Conservation (phyloP, 2,113 vertebrate genomes). For the Addax nasomaculatus region DNA sequence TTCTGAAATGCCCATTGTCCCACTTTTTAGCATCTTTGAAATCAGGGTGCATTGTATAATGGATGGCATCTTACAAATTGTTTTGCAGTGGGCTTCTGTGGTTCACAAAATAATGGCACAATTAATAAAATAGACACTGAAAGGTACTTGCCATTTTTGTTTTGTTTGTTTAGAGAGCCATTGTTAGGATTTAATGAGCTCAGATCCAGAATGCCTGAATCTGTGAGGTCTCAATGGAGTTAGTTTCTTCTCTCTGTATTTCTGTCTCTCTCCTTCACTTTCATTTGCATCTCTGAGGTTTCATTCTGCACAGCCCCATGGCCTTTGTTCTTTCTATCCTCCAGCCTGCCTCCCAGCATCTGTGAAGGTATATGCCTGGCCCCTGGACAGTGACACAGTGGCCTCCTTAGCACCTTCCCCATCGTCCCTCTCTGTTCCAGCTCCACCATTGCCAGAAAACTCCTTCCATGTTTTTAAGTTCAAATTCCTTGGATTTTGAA, state of each 20-base stretch:
- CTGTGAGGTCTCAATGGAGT: not conserved
- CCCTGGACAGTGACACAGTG: accelerated
- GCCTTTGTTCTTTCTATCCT: not conserved
- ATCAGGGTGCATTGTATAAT: not conserved
- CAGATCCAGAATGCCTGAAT: not conserved
- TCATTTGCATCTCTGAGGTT: not conserved
- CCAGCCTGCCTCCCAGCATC: accelerated
- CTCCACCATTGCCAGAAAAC: not conserved
- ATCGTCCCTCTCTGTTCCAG: not conserved
- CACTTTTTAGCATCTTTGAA: not conserved
- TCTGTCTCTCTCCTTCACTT: not conserved
- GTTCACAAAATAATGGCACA: not conserved
- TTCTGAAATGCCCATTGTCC: not conserved
- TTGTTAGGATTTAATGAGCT: not conserved
- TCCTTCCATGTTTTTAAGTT: not conserved
- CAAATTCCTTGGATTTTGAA: not conserved
- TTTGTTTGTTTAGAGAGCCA: not conserved
- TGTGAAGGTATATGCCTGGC: not conserved
- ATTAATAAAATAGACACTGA: not conserved
- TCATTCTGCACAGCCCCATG: not conserved
- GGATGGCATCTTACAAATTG: not conserved
- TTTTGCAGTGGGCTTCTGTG: not conserved
- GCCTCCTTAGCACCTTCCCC: accelerated
- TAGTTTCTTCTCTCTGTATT: not conserved
- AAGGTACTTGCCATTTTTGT: not conserved